A percentile compares a stretch with the other conserved stretches of the same genome.
phyloP scores from a whole-genome alignment of 30 jellyfish, hydroid and myxozoan genomes.

The Rhopilema esculentum region DNA sequence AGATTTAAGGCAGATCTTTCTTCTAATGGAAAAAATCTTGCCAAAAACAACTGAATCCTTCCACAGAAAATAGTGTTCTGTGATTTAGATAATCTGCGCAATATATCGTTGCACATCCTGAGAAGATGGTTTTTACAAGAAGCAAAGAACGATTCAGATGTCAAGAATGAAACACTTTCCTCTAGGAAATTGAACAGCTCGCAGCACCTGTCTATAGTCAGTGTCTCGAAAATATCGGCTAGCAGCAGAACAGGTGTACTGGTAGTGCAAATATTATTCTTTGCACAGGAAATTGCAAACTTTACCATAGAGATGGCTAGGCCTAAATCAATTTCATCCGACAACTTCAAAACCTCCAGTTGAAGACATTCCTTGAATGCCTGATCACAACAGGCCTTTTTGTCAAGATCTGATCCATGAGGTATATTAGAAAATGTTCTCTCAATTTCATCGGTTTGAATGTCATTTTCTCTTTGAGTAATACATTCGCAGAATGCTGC shows the following conservation, averaged over 20 bases:
- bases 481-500: slow-evolving; percentile 58
- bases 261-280: slow-evolving; percentile 70
- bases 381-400: slow-evolving; percentile 83
- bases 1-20: slow-evolving; percentile 97
- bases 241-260: slow-evolving; percentile 83
- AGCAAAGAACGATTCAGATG: slow-evolving; percentile 74
- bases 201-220: slow-evolving; percentile 79
- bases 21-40: slow-evolving; percentile 93
- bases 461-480: slow-evolving; percentile 38
- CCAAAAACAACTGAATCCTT: slow-evolving; percentile 91
- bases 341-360: slow-evolving; percentile 6
- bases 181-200: slow-evolving; percentile 86
- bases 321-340: slow-evolving; percentile 5
- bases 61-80: slow-evolving; percentile 93
- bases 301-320: slow-evolving; percentile 47
- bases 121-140: slow-evolving; percentile 89
- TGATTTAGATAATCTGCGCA: slow-evolving; percentile 89
- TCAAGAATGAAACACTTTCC: slow-evolving; percentile 83
- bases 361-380: slow-evolving; percentile 84
- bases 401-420: slow-evolving; percentile 83
- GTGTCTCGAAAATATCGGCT: slow-evolving; percentile 79
- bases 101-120: slow-evolving; percentile 94
- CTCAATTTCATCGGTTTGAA: slow-evolving; percentile 42
- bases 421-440: slow-evolving; percentile 39
- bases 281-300: slow-evolving; percentile 77